Evolutionary conservation across 2,888 invertebrate genomes (phyloP).

Genomic region (Agrochola macilenta): DNA sequence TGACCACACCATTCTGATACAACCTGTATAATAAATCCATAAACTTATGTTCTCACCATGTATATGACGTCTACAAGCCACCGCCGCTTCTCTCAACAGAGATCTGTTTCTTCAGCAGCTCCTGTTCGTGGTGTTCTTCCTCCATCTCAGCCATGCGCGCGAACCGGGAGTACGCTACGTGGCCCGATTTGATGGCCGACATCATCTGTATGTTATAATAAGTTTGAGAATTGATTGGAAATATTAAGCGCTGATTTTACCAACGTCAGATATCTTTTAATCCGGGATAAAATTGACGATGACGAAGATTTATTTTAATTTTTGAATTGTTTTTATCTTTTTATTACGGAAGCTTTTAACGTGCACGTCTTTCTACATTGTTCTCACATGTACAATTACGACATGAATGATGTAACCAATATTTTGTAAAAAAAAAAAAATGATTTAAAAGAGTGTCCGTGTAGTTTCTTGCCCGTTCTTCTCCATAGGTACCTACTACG

Average conservation of each 20-base stretch:
- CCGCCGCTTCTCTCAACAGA: constrained; percentile 98
- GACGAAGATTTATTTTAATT: no score
- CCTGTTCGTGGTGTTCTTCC: constrained; percentile 95
- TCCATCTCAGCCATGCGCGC: constrained; percentile 98
- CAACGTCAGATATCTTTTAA: background rate
- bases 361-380: no score
- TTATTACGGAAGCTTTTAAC: no score
- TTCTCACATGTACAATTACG: no score
- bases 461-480: no score
- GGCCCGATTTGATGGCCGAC: constrained; percentile 99
- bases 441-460: no score
- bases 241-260: background rate
- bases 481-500: no score
- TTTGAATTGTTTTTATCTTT: no score
- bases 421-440: no score
- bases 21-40: background rate
- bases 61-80: constrained; percentile 92
- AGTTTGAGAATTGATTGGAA: constrained; percentile 11
- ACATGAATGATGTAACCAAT: no score
- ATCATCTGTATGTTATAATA: constrained; percentile 94
- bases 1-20: no score
- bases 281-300: background rate
- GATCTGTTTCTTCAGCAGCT: constrained; percentile 94
- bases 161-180: constrained; percentile 98
- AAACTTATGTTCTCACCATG: constrained; percentile 50